Evolutionary conservation across 1,140 invertebrate species (phyloP), one percentile per base, ranked within the genome.

Genomic region (Tenebrio molitor): DNA sequence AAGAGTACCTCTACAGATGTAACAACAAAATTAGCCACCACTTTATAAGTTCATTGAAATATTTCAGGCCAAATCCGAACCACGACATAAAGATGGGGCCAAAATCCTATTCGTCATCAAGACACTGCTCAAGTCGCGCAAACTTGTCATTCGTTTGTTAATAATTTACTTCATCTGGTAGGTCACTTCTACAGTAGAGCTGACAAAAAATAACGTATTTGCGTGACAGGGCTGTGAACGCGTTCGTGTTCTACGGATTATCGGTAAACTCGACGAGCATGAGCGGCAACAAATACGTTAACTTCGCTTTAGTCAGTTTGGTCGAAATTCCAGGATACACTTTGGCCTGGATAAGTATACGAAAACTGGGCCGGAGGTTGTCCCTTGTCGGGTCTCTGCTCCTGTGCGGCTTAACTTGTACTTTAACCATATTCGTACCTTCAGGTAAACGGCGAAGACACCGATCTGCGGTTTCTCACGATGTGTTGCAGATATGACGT

Each of bases 191-290:
- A n/a, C n/a, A n/a, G n/a, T n/a, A n/a, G n/a, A n/a, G n/a, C n/a
- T n/a, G n/a, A n/a, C n/a, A n/a, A n/a, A n/a, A n/a, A n/a, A n/a
- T n/a, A n/a, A n/a, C n/a, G n/a, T n/a, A n/a, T n/a, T n/a, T n/a
- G n/a, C n/a, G n/a, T n/a, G n/a, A n/a, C 66, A 91, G 91, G 91
- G 87, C 87, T 12, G 87, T 90, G 1, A 91, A 90, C 81, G 87
- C 89, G 2, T 88, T 92, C 66, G 87, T 92, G 1, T 93, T 89
- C 76, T 93, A 92, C 77, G 92, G 91, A 1, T 79, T 93, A 7
- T 90, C 91, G 0, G 82, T 93, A 14, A 92, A 92, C 77, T 87
- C 89, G 0, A 89, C 87, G 1, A 88, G 87, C 73, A 83, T 92
- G 34, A 88, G 87, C 73, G 90, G 90, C 8, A 87, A 91, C 78